Percentiles rank a stretch among this genome's conserved stretches.
These are phyloP conservation scores for Cryptosula pallasiana DNA, from an alignment of 2,888 invertebrate genomes.

Conservation along the genomic window DNA sequence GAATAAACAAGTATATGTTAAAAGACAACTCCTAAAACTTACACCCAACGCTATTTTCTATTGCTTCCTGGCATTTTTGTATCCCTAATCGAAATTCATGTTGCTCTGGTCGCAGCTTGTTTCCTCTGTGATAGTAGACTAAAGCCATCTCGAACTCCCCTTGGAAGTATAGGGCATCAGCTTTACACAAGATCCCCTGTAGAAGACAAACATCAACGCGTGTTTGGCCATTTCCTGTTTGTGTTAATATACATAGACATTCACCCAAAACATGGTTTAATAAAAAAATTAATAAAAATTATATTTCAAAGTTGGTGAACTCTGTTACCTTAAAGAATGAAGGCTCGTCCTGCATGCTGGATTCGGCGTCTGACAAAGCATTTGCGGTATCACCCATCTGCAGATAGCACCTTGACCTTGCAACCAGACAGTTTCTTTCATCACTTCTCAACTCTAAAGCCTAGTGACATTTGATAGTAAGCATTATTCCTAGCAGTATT, in stretches of 20 bases:
- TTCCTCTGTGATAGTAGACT: slow-evolving; percentile 78
- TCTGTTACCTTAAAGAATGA: slow-evolving; percentile 28
- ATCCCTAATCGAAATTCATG: slow-evolving; percentile 67
- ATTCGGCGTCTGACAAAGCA: slow-evolving; percentile 75
- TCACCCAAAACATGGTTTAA: no score
- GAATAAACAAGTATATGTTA: no score
- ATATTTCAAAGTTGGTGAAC: no score
- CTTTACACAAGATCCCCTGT: slow-evolving; percentile 73
- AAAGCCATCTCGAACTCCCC: slow-evolving; percentile 86
- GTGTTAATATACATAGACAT: no score
- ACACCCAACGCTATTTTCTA: slow-evolving; percentile 74
- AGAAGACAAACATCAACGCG: no score
- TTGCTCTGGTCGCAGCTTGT: slow-evolving; percentile 73
- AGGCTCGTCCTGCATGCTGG: slow-evolving; percentile 59
- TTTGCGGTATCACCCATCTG: slow-evolving; percentile 74
- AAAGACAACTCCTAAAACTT: no score
- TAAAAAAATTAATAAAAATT: no score
- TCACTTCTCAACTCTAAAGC: slow-evolving; percentile 77
- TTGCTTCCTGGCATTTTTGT: slow-evolving; percentile 84
- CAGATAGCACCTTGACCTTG: slow-evolving; percentile 78
- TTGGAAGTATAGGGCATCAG: slow-evolving; percentile 79
- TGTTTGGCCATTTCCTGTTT: no score
- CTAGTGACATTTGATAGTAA: no score
- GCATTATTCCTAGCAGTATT: no score
- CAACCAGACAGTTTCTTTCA: slow-evolving; percentile 75